A percentile compares a stretch with the other conserved stretches of the same genome.
These are phyloP conservation scores for Himantopus leucocephalus DNA, from an alignment of 2,113 vertebrate genomes.

Conservation along the genomic window DNA sequence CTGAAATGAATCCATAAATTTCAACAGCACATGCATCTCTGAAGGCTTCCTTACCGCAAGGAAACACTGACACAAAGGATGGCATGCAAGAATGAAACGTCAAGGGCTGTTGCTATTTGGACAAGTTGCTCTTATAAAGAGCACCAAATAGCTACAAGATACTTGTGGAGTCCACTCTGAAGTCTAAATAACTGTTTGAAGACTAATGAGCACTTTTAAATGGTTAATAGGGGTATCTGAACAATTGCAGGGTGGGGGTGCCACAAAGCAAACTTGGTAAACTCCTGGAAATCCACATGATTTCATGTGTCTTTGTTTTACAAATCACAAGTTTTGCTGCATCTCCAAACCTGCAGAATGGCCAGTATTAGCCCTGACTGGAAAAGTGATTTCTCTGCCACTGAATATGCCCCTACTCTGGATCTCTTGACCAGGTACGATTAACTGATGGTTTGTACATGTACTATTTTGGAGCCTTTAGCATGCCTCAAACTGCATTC, in stretches of 20 bases:
- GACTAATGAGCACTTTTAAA: conserved; percentile 55
- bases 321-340: not conserved
- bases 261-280: conserved; percentile 13
- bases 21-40: conserved; percentile 25
- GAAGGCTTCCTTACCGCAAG: conserved; percentile 30
- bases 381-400: not conserved
- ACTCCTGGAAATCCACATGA: not conserved
- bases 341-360: not conserved
- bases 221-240: conserved; percentile 1
- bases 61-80: conserved; percentile 70
- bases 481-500: not conserved
- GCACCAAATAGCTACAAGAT: conserved; percentile 55
- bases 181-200: conserved; percentile 26
- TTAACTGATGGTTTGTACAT: not conserved
- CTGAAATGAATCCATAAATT: conserved; percentile 64
- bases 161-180: conserved; percentile 24
- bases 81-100: conserved; percentile 42
- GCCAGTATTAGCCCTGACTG: not conserved
- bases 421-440: not conserved
- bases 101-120: conserved; percentile 70
- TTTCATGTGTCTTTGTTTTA: not conserved
- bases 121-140: conserved; percentile 55
- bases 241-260: not conserved
- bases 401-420: not conserved
- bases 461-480: not conserved